phyloP scores from a whole-genome alignment of 2,888 invertebrate species.

The Branchipolynoe longqiensis region DNA sequence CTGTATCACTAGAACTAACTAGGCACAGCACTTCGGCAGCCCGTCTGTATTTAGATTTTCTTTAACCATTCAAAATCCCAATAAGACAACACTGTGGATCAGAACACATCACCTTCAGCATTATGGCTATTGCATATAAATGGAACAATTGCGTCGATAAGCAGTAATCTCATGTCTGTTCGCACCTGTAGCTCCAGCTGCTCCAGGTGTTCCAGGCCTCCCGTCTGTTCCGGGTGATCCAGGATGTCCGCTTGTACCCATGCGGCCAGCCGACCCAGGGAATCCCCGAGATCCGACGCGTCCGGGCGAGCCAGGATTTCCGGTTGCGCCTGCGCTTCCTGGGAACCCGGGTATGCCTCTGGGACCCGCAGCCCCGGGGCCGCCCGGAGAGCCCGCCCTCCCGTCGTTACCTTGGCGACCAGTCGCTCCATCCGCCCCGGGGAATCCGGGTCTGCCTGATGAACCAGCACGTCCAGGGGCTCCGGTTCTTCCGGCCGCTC shows the following conservation, averaged over 20 bases:
- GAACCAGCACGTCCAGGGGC: slow-evolving; percentile 45
- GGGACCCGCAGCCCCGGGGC: slow-evolving; percentile 36
- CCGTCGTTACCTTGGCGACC: neutral
- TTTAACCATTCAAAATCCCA: no score
- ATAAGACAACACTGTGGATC: no score
- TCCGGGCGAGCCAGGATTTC: slow-evolving; percentile 22
- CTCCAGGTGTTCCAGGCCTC: slow-evolving; percentile 18
- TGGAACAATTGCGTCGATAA: no score
- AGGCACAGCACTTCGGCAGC: no score
- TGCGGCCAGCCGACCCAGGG: neutral
- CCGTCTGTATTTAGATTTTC: no score
- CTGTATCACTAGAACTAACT: no score
- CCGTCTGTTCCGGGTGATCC: slow-evolving; percentile 4
- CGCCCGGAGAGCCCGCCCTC: slow-evolving; percentile 61
- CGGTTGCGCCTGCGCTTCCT: neutral
- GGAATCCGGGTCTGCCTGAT: slow-evolving; percentile 2
- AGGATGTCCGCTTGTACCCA: neutral
- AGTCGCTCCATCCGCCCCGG: slow-evolving; percentile 41
- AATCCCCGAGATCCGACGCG: neutral
- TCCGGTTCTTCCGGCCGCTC: slow-evolving; percentile 60
- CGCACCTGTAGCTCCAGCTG: slow-evolving; percentile 20
- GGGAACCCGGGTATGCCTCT: slow-evolving; percentile 41
- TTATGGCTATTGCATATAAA: no score
- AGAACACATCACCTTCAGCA: no score
- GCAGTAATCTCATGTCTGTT: no score